Base-by-base conservation (phyloP, 1,140 invertebrate species). In the Musca vetustissima region DNA sequence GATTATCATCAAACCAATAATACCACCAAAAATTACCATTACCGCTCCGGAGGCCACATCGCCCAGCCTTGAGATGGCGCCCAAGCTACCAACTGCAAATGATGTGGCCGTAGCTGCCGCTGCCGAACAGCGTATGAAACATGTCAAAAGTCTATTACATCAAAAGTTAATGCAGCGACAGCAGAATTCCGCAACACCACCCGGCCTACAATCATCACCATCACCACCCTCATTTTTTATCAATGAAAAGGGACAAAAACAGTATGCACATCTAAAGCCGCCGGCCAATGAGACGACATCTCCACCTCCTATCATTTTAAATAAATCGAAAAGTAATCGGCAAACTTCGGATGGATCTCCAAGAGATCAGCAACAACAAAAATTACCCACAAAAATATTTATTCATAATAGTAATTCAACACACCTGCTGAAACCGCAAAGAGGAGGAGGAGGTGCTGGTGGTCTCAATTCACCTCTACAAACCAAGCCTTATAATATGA, bases 91-190 rank as follows among this genome's bases (percentile, higher is more conserved):
- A 69, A 47, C 4, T 11, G 47, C 25, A 69, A 70, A n/a, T 49
- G 19, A 19, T 47, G 11, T 13, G 3, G 17, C 24, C 8, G 8
- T 6, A 22, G 19, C 21, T 15, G 14, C 43, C 1, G 13, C 4
- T 24, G 49, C 59, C 6, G 19, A 69, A 47, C 28, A 68, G 0
- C 73, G 72, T 36, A 72, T 77, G 0, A 19, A 64, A 55, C 73
- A 78, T 11, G 72, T 77, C 3, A 80, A 78, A 69, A 59, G 72
- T 7, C 36, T 80, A 7, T 43, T 80, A 0, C 78, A 78, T 11
- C 2, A 55, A n/a, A 55, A 48, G n/a, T 32, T 70, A 53, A 22
- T 67, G 55, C 21, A 55, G 59, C 43, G 55, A 17, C 49, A 66
- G 4, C 49, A 66, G 4, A 43, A 36, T 14, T 19, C 36, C 4